Evolutionary conservation across 2,888 invertebrate genomes (phyloP), one percentile per base, ranked within the genome.

Genomic region (Caenorhabditis virilis): DNA sequence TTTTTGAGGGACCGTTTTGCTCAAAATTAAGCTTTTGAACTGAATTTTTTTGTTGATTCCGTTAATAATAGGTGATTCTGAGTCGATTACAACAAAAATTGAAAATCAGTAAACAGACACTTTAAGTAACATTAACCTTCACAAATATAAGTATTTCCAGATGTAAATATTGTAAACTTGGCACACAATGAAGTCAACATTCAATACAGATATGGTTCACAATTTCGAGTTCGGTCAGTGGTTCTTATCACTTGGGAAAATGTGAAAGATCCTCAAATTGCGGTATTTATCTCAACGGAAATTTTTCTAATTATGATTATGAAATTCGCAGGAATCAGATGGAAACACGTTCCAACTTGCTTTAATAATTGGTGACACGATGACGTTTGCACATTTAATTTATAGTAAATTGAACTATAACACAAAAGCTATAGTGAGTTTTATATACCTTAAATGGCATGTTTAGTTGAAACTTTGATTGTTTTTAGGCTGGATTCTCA

Each of bases 181-280:
- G 80, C 79, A 2, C 76, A 78, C 41, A 82, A 74, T 59, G 83
- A 83, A 51, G 82, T 83, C 38, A 81, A 82, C 56, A 83, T 83
- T 36, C 83, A 83, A 52, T 83, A 82, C 49, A 61, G 80, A 23
- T 81, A 83, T 55, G 81, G 79, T 7, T 67, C 69, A 7, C 66
- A 63, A 13, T 83, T 83, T 59, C 50, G 70, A 23, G 78, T 82
- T 5, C 60, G 54, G 20, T 79, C 81, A 6, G 80, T 83, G 0
- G 46, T 83, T 5, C 70, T 83, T 11, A 72, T 83, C 22, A 83
- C 83, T 1, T 83, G 83, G 83, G 80, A 82, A 47, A 72, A 75
- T 18, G 62, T 60, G 9, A 63, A 47, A 43, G 67, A 67, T 49
- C 54, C 61, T 1, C 45, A 54, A 23, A 50, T 51, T 25, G 55